Evolutionary conservation across 2,888 invertebrate genomes (phyloP).

Genomic region (Disparrhopalites patrizii): DNA sequence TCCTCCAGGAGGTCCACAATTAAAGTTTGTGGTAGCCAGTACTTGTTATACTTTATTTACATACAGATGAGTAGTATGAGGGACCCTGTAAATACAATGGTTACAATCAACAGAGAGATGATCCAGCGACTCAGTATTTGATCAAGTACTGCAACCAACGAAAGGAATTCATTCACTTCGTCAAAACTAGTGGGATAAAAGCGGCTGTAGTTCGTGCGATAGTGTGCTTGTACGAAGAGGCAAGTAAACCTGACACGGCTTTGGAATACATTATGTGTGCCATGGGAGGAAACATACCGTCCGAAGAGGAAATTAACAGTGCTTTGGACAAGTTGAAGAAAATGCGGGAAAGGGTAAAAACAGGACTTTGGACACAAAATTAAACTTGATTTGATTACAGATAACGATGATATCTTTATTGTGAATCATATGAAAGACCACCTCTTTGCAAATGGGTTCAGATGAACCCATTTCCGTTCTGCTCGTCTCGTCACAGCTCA

Average conservation of each 20-base stretch:
- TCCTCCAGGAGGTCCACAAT: too few species aligned
- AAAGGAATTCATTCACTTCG: neutral
- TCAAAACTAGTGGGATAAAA: conserved; percentile 18
- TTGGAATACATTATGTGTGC: conserved; percentile 14
- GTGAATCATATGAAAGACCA: neutral
- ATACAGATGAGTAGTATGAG: too few species aligned
- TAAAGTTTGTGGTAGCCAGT: too few species aligned
- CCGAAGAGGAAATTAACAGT: neutral
- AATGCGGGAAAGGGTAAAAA: conserved; percentile 13
- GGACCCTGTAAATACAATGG: too few species aligned
- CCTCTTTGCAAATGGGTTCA: neutral
- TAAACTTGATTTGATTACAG: neutral
- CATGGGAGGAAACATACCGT: conserved; percentile 6
- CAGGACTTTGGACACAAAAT: neutral
- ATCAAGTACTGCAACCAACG: conserved; percentile 2
- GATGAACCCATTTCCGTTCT: too few species aligned
- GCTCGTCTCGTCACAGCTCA: too few species aligned
- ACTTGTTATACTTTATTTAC: too few species aligned
- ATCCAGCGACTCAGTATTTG: too few species aligned
- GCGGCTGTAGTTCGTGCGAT: conserved; percentile 13
- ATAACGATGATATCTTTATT: neutral
- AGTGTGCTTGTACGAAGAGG: conserved; percentile 16
- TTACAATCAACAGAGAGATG: too few species aligned
- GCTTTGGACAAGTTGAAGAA: neutral
- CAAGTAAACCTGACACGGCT: neutral